These are phyloP conservation scores for Mechanitis messenoides DNA, from an alignment of 2,888 invertebrate genomes.

Conservation along the genomic window DNA sequence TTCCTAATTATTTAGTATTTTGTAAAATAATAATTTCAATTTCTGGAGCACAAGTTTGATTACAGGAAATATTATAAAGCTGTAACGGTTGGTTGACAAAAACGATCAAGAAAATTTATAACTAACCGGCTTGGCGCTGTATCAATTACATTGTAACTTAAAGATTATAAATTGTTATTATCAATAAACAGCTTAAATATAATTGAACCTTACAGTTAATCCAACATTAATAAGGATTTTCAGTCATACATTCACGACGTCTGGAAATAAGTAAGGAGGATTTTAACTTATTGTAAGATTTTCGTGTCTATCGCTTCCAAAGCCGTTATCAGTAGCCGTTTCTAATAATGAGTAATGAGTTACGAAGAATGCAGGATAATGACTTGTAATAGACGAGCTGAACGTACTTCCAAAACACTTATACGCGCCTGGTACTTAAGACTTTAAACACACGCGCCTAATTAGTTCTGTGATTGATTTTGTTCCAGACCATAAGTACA, in stretches of 20 bases:
- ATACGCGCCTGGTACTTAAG: conserved; percentile 36
- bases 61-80: too few species aligned
- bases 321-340: conserved; percentile 59
- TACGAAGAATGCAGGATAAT: conserved; percentile 57
- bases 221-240: conserved; percentile 17
- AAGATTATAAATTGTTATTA: conserved; percentile 2
- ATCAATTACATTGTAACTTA: not conserved
- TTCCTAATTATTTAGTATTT: too few species aligned
- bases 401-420: conserved; percentile 28
- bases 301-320: conserved; percentile 38
- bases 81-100: not conserved
- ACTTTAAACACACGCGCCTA: conserved; percentile 49
- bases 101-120: not conserved
- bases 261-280: conserved; percentile 13
- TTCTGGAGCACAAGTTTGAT: too few species aligned
- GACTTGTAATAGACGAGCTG: conserved; percentile 46
- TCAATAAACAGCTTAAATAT: conserved; percentile 22
- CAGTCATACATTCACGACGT: conserved; percentile 7
- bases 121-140: not conserved
- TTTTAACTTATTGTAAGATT: conserved; percentile 19
- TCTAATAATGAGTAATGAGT: conserved; percentile 70
- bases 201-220: conserved; percentile 12
- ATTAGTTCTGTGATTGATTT: conserved; percentile 62
- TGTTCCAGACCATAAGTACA: conserved; percentile 52
- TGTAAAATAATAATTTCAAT: too few species aligned